Conservation (phyloP, 2,888 invertebrate genomes). For the Lasioglossum oenotherae region DNA sequence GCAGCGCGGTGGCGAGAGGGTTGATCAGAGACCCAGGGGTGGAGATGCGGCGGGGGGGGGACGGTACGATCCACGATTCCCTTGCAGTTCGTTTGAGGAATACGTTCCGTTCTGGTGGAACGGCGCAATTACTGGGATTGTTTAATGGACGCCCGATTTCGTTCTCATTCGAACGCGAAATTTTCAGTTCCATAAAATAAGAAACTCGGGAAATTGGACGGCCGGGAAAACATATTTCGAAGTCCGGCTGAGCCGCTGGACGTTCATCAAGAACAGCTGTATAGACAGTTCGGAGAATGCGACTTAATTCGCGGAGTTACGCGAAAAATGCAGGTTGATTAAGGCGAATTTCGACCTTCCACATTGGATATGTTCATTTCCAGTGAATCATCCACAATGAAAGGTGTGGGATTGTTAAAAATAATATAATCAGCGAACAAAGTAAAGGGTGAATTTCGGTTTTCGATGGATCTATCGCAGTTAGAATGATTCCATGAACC, state of each 20-base stretch:
- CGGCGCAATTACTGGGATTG: constrained; percentile 39
- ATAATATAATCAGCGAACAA: background rate
- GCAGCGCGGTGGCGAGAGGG: background rate
- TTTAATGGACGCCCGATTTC: constrained; percentile 40
- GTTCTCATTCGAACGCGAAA: constrained; percentile 13
- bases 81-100: constrained; percentile 39
- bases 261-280: background rate
- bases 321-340: background rate
- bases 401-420: background rate
- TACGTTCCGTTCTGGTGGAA: constrained; percentile 24
- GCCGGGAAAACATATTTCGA: background rate
- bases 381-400: background rate
- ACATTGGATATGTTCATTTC: background rate
- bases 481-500: background rate
- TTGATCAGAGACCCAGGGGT: background rate
- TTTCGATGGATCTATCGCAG: background rate
- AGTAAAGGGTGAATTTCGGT: background rate
- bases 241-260: background rate
- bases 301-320: background rate
- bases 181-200: constrained; percentile 15
- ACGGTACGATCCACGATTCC: constrained; percentile 26
- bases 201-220: constrained; percentile 13
- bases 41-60: background rate
- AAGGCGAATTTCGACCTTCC: background rate
- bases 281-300: background rate